Conservation (phyloP, 2,797 vertebrate species). For the Acanthurus tractus region DNA sequence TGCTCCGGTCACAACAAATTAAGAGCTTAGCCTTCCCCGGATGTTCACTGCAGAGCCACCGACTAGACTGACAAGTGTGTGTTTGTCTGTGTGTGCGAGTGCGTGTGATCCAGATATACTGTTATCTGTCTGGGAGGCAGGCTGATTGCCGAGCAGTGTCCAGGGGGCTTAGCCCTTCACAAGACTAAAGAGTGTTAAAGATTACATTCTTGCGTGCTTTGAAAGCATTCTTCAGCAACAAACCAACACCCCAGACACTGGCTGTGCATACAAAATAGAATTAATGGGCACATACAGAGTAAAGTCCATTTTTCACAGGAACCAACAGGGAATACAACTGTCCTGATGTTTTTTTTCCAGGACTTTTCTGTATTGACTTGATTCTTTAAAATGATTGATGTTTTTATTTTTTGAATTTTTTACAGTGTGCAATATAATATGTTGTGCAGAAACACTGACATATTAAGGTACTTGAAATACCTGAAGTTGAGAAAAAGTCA, state of each 20-base stretch:
- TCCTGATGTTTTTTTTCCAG: constrained; percentile 11
- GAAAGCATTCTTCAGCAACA: constrained; percentile 79
- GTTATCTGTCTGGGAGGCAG: constrained; percentile 81
- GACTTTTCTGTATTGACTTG: constrained; percentile 12
- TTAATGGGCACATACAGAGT: constrained; percentile 66
- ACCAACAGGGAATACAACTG: constrained; percentile 31
- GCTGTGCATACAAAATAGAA: constrained; percentile 69
- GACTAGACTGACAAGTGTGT: constrained; percentile 56
- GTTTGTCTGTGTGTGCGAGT: constrained; percentile 44
- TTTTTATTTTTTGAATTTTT: neutral
- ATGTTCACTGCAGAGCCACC: constrained; percentile 67
- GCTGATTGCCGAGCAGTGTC: constrained; percentile 77
- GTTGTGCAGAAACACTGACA: neutral
- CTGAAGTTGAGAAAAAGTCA: neutral
- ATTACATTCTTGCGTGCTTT: constrained; percentile 79
- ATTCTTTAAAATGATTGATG: neutral
- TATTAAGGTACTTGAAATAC: neutral
- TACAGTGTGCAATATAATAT: neutral
- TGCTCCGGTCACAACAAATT: constrained; percentile 86
- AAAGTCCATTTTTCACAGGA: constrained; percentile 59
- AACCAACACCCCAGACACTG: constrained; percentile 71
- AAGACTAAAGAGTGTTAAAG: constrained; percentile 81
- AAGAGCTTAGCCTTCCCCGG: constrained; percentile 82
- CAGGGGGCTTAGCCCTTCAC: constrained; percentile 77
- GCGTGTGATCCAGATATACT: constrained; percentile 76